phyloP scores from a whole-genome alignment of 2,888 invertebrate genomes.

The Machimus atricapillus region DNA sequence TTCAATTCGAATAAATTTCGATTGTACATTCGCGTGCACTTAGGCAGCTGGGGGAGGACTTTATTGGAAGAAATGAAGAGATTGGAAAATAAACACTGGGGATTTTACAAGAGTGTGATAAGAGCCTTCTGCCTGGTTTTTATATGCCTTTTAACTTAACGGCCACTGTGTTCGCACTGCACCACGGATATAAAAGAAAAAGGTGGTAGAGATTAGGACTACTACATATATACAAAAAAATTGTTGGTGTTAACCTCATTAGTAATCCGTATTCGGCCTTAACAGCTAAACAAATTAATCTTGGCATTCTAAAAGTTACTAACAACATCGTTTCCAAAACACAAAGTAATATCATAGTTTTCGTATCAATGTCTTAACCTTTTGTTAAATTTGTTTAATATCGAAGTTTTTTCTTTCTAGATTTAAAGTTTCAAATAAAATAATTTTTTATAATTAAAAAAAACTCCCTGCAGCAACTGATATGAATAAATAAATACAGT shows the following conservation, averaged over 20 bases:
- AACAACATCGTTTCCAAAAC: neutral
- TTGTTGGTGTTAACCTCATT: neutral
- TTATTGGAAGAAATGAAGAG: neutral
- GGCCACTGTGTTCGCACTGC: neutral
- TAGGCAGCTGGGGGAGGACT: neutral
- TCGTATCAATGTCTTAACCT: too few species aligned
- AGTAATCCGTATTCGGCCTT: neutral
- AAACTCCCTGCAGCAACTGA: too few species aligned
- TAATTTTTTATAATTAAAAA: too few species aligned
- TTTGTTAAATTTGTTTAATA: too few species aligned
- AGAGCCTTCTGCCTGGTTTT: neutral
- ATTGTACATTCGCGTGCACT: neutral
- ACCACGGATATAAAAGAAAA: neutral
- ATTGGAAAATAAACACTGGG: neutral
- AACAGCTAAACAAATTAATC: neutral
- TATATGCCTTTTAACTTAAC: neutral
- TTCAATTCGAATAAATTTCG: constrained; percentile 18
- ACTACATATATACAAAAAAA: neutral
- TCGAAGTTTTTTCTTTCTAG: too few species aligned
- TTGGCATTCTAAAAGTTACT: neutral
- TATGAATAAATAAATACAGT: too few species aligned
- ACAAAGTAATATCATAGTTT: neutral
- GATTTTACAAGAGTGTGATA: neutral
- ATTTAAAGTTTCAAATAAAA: too few species aligned
- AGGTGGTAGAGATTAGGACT: neutral